A percentile compares a stretch with the other conserved stretches of the same genome.
These are phyloP conservation scores for Sebastiscus albofasciatus DNA, from an alignment of 2,797 vertebrate genomes.

Conservation along the genomic window DNA sequence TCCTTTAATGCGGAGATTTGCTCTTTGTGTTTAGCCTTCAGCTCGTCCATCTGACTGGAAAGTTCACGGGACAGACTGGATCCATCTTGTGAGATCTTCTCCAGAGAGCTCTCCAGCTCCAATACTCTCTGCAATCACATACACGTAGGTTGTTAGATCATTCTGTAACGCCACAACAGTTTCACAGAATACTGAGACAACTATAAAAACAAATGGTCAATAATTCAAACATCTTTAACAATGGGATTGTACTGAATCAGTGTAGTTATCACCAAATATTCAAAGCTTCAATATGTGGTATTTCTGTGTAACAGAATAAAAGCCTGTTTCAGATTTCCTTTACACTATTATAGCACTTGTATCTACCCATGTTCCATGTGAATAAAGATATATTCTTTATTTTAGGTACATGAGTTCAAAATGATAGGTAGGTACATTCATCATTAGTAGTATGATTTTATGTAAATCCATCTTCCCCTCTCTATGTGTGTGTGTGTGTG, in stretches of 20 bases:
- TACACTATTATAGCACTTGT: background rate
- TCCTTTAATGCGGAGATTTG: conserved; percentile 84
- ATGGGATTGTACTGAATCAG: too few species aligned
- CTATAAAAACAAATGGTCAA: background rate
- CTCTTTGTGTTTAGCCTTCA: conserved; percentile 84
- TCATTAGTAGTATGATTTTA: background rate
- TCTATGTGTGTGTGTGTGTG: background rate
- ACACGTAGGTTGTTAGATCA: conserved; percentile 18
- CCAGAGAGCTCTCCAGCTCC: conserved; percentile 91
- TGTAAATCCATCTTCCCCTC: background rate
- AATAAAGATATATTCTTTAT: background rate
- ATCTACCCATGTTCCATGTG: background rate
- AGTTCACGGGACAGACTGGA: conserved; percentile 79
- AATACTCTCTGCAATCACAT: conserved; percentile 89
- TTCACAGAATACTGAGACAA: background rate
- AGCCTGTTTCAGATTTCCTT: background rate
- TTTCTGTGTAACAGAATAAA: background rate
- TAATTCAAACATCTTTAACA: background rate
- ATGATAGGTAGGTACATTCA: background rate
- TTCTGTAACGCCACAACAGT: background rate
- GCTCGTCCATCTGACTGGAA: conserved; percentile 81
- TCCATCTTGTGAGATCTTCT: conserved; percentile 82
- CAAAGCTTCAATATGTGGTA: background rate
- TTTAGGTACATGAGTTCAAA: background rate
- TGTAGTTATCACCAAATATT: background rate